Base-by-base conservation (phyloP, 2,113 vertebrate genomes). In the Anhinga rufa region DNA sequence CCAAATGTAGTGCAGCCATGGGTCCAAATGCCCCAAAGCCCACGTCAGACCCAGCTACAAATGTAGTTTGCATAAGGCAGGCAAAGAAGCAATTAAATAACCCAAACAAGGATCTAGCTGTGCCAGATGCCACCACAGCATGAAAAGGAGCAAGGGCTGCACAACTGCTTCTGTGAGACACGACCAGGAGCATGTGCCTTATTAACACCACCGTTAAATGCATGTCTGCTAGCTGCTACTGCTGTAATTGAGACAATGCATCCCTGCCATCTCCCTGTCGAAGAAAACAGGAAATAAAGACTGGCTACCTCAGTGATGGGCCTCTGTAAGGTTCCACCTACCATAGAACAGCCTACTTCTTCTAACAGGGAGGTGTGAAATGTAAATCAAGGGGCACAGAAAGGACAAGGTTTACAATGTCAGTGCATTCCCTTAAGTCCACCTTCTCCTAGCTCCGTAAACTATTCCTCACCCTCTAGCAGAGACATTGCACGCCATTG, bases 51-150 rank as follows among this genome's bases (percentile, higher is more conserved):
- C 64, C 82, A 84, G 85, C 77, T 82, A 94, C 86, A 97, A 93
- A 93, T 84, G 90, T 66, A 95, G 65, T 92, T 95, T 95, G 90
- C 84, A 93, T 93, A 93, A 95, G 96, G 93, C 92, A 97, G 94
- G 94, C 86, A 97, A 96, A 96, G 69, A 92, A 89, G 93, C 92
- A 97, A 91, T 92, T 92, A 95, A 96, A 90, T 86, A 94, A 95
- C 85, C 95, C 93, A 95, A 97, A 96, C 94, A 95, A 95, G 91
- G 75, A 83, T 83, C 84, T 90, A 60, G 60, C 87, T 91, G 82
- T 93, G 95, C 96, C 95, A 97, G 85, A 95, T 95, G 93, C 95
- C 93, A 96, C 92, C 90, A 83, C 78, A 95, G 90, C 82, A 58
- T 88, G 92, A 97, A 95, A 95, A 90, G 93, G 90, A 96, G 86